Base-by-base conservation (phyloP, 2,797 vertebrate species). In the Bucorvus abyssinicus region DNA sequence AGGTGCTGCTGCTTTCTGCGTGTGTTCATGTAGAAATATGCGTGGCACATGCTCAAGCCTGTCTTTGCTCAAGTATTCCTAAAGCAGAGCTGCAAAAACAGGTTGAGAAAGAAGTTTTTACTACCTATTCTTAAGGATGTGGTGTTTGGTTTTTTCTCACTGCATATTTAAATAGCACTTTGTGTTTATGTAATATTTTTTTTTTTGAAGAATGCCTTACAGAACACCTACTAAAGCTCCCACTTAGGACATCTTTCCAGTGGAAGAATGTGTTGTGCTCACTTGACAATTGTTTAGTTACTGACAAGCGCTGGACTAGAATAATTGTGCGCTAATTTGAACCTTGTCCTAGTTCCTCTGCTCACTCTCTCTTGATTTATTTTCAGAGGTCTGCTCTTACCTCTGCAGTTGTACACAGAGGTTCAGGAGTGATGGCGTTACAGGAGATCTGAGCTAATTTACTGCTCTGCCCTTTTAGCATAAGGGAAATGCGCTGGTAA, bases 1-100 rank as follows among this genome's bases (percentile, higher is more conserved):
- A 49, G 14, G 7, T 81, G 73, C 50, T 81, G 61, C 50, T 3
- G 8, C n/a, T 26, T 90, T 75, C 17, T 45, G 20, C 17, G 0
- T 13, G 11, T 2, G 1, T 55, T 89, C 4, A 4, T 2, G 1
- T 17, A 38, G 47, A 57, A 63, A 14, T 30, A 26, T 0, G 1
- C 1, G 4, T 55, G 21, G 15, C 14, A 76, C 1, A 49, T 52
- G 36, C 22, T 67, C 17, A 30, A 59, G 15, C 20, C 6, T 49
- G 49, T 38, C 21, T 47, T 34, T 57, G 11, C 17, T 6, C 6
- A n/a, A 24, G 3, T n/a, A 52, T 69, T 86, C 44, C 44, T 8
- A 68, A 42, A 93, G 15, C 27, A 77, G 14, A 34, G 23, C 14
- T 80, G 22, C 16, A 68, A 64, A 60, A 86, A 3, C 12, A 2